Percentiles rank a stretch among this genome's conserved stretches.
These are phyloP conservation scores for Drosophila paracracens DNA, from an alignment of 2,888 invertebrate species.

Conservation along the genomic window DNA sequence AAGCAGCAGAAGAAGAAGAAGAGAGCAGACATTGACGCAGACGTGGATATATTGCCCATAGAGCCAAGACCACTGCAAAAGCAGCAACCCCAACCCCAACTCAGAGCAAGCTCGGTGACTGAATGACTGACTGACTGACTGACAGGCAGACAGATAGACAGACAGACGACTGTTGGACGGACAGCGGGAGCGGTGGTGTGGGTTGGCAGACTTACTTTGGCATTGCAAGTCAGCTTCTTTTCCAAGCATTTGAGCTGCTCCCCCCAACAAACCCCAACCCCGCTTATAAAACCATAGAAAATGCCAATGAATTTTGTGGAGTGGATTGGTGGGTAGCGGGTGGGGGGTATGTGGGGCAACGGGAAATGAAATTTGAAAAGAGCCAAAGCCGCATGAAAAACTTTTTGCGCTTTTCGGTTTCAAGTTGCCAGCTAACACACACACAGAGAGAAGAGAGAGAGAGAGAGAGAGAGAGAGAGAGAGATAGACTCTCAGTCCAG, in stretches of 20 bases:
- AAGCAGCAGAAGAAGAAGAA: conserved; percentile 25
- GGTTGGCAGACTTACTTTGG: conserved; percentile 5
- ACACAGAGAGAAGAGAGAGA: not conserved
- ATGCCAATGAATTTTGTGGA: conserved; percentile 49
- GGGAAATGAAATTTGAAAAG: conserved; percentile 58
- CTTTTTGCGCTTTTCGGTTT: conserved; percentile 63
- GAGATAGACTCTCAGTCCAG: not conserved
- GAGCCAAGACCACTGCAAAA: conserved; percentile 21
- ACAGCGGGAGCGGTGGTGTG: conserved; percentile 4
- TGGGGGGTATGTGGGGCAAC: not conserved
- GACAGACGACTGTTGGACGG: conserved; percentile 32
- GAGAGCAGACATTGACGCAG: conserved; percentile 74
- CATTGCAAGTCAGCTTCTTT: conserved; percentile 57
- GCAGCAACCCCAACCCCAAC: not conserved
- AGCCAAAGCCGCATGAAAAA: conserved; percentile 65
- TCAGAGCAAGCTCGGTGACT: conserved; percentile 8
- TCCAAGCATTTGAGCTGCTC: conserved; percentile 42
- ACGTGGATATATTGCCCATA: conserved; percentile 71
- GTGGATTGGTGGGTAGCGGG: not conserved
- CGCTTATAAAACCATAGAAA: conserved; percentile 62
- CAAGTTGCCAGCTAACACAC: conserved; percentile 32
- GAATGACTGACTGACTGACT: conserved; percentile 38
- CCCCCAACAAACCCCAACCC: not conserved
- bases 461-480: not conserved
- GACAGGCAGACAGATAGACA: conserved; percentile 31